A percentile compares a stretch with the other conserved stretches of the same genome.
Evolutionary conservation across 2,113 vertebrate species (phyloP).

Genomic region (Phycodurus eques): DNA sequence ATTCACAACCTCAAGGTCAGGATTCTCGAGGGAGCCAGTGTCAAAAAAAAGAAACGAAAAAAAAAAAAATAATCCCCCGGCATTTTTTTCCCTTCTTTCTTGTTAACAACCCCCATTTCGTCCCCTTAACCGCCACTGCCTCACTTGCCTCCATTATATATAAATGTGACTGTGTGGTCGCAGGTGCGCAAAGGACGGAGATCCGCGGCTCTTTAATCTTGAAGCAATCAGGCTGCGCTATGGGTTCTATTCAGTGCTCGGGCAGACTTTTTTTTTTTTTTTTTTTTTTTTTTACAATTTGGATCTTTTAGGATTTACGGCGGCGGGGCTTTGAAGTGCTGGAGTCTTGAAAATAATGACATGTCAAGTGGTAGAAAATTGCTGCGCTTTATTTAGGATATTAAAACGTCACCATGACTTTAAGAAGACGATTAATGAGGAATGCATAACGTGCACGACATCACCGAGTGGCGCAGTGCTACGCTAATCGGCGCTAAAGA

Average conservation of each 20-base stretch:
- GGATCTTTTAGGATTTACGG: constrained; percentile 17
- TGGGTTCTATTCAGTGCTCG: not conserved
- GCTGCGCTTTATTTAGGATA: constrained; percentile 17
- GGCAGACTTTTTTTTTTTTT: constrained; percentile 7
- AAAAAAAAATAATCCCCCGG: constrained; percentile 35
- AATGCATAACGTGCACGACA: not conserved
- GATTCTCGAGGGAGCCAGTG: constrained; percentile 42
- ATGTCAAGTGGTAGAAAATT: constrained; percentile 20
- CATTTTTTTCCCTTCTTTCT: constrained; percentile 7
- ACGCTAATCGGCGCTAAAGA: too few species aligned
- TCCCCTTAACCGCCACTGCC: constrained; percentile 6
- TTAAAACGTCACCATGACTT: not conserved
- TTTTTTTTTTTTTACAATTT: too few species aligned
- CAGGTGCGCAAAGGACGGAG: constrained; percentile 58
- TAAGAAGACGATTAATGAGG: not conserved
- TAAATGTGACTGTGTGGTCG: constrained; percentile 44
- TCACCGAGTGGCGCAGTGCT: too few species aligned
- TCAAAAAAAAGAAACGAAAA: not conserved
- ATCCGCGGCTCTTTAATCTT: constrained; percentile 61
- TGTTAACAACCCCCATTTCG: constrained; percentile 5
- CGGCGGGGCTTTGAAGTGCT: constrained; percentile 18
- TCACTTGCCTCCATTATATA: constrained; percentile 40
- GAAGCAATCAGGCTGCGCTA: constrained; percentile 42
- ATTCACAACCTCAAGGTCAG: constrained; percentile 65
- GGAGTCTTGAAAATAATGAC: constrained; percentile 25